Base-by-base conservation (phyloP, 2,888 invertebrate genomes). In the Rhamphomyia laevipes region DNA sequence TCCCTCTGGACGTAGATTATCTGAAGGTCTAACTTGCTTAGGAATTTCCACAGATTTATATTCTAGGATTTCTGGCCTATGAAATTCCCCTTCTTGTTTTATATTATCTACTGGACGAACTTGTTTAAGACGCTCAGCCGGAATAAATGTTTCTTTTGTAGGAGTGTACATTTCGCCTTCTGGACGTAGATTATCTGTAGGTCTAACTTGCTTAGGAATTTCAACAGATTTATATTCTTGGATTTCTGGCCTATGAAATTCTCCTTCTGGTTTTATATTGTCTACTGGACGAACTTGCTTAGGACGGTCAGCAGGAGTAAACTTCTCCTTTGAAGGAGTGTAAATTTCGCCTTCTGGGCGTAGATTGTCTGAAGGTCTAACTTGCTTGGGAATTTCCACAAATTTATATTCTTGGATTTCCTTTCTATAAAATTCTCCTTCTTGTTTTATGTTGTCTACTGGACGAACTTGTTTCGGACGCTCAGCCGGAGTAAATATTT, bases 191-290 rank as follows among this genome's bases (percentile, higher is more conserved):
- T 57, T 57, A 47, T 57, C 56, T 37, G 49, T 49, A 1, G 70
- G 73, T 49, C 62, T 70, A 1, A 61, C 68, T 15, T 64, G 61
- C 16, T 66, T 60, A 0, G 71, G 66, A 43, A 71, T 59, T 53
- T 75, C 74, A 21, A 71, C 74, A 42, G 74, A 73, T 16, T 66
- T 64, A 59, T 68, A 67, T 56, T 68, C 67, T 18, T 64, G 57
- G 51, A 69, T 66, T 33, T 65, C 63, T 6, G 71, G 72, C 47
- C 69, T 64, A 54, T 76, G 71, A 51, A 79, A 77, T 3, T 74
- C 72, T n/a, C 77, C 76, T 60, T 80, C 80, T 0, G 74, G 73
- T 50, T 67, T 64, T 3, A 78, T 64, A 60, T 77, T 78, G 58
- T 78, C 79, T 56, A 72, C 68, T 17, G 73, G 73, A 49, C 63